Conservation (phyloP, 2,113 vertebrate species). For the Acanthochromis polyacanthus region DNA sequence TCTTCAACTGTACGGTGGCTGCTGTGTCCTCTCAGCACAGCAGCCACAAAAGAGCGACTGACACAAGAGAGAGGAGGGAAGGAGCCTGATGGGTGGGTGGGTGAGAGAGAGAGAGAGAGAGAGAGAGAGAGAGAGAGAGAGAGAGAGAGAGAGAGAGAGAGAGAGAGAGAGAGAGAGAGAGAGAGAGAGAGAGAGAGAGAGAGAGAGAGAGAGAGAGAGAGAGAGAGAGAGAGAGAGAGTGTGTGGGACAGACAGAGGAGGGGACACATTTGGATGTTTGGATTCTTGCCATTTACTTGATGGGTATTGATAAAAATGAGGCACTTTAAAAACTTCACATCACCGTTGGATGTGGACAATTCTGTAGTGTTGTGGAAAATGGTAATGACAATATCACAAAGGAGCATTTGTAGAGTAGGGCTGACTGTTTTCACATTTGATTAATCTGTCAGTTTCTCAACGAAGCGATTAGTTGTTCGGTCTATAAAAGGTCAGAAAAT, state of each 20-base stretch:
- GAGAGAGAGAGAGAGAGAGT: slow-evolving; percentile 24
- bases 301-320: slow-evolving; percentile 11
- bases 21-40: slow-evolving; percentile 56
- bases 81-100: slow-evolving; percentile 22
- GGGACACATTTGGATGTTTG: slow-evolving; percentile 8
- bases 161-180: slow-evolving; percentile 22
- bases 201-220: slow-evolving; percentile 19
- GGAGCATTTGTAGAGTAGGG: too few relatives aligned
- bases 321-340: neutral
- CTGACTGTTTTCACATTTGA: too few relatives aligned
- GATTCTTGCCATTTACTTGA: slow-evolving; percentile 22
- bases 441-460: too few relatives aligned
- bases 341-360: neutral
- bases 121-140: slow-evolving; percentile 23
- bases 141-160: slow-evolving; percentile 22
- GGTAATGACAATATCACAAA: neutral
- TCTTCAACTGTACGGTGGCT: slow-evolving; percentile 29
- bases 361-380: neutral
- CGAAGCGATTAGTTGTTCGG: too few relatives aligned
- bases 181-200: slow-evolving; percentile 22
- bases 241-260: neutral
- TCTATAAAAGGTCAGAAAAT: too few relatives aligned
- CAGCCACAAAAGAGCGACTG: slow-evolving; percentile 52
- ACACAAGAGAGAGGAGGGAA: slow-evolving; percentile 60
- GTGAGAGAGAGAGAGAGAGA: slow-evolving; percentile 13